Evolutionary conservation across 2,888 invertebrate species (phyloP).

Genomic region (Melanophora roralis): DNA sequence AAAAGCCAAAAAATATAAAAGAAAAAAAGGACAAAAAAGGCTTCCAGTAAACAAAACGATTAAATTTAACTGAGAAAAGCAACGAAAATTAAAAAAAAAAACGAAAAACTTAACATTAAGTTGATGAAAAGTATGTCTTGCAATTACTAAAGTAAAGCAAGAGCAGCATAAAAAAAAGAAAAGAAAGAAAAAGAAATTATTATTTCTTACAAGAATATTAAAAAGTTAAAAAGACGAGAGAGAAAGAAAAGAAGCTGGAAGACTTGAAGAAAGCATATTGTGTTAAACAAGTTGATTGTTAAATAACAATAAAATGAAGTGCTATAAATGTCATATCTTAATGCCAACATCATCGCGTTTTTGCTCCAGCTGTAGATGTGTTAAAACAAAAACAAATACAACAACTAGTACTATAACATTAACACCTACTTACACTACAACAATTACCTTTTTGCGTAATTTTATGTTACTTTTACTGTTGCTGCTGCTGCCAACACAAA

Average conservation of each 20-base stretch:
- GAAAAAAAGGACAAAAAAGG: neutral
- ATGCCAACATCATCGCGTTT: constrained; percentile 75
- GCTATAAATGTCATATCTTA: constrained; percentile 76
- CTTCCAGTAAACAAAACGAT: constrained; percentile 31
- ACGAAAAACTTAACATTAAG: constrained; percentile 10
- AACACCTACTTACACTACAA: constrained; percentile 24
- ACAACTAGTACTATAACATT: constrained; percentile 25
- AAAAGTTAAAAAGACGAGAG: neutral
- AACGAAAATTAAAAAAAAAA: neutral
- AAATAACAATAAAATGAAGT: constrained; percentile 71
- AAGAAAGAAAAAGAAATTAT: constrained; percentile 6
- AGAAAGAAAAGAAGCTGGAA: constrained; percentile 14
- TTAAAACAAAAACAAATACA: constrained; percentile 7
- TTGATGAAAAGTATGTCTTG: constrained; percentile 44
- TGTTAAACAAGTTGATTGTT: constrained; percentile 41
- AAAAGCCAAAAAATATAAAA: no score
- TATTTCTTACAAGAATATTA: constrained; percentile 19
- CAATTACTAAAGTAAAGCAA: constrained; percentile 34
- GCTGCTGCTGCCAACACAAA: constrained; percentile 64
- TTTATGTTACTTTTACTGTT: constrained; percentile 69
- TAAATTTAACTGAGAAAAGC: constrained; percentile 25
- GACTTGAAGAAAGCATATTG: constrained; percentile 2
- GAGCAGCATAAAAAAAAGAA: neutral
- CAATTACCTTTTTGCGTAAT: constrained; percentile 62
- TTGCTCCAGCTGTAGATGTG: constrained; percentile 24